phyloP scores from a whole-genome alignment of 2,113 vertebrate genomes.

The Ardeotis arabs region DNA sequence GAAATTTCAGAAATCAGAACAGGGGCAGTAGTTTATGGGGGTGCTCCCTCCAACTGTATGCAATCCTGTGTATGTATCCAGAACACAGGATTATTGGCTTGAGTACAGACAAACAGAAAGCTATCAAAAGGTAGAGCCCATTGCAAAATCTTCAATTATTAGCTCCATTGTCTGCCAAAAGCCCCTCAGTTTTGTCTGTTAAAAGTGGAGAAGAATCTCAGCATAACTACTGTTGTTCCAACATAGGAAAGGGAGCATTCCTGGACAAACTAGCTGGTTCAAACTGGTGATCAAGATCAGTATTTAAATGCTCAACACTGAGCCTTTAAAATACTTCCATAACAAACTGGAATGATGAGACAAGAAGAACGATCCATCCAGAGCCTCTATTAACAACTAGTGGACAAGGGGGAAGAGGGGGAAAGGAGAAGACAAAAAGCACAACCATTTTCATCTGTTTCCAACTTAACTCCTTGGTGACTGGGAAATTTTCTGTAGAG shows the following conservation, averaged over 20 bases:
- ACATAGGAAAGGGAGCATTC: background rate
- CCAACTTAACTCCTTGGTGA: background rate
- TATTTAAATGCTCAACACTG: background rate
- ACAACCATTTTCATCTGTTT: background rate
- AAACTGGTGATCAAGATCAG: background rate
- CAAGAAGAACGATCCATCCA: background rate
- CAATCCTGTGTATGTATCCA: background rate
- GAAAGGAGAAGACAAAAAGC: background rate
- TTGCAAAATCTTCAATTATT: background rate
- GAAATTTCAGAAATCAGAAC: background rate
- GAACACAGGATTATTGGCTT: background rate
- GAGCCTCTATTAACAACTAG: background rate
- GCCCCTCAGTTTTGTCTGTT: background rate
- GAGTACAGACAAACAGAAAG: background rate
- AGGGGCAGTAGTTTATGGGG: background rate
- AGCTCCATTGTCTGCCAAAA: background rate
- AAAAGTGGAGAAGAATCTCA: background rate
- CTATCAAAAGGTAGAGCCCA: background rate
- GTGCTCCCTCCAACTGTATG: accelerated
- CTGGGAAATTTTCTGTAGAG: background rate
- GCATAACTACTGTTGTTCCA: background rate
- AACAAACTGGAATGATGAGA: background rate
- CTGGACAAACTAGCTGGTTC: background rate
- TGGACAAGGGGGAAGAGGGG: background rate
- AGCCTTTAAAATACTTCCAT: background rate